Percentiles rank a stretch among this genome's conserved stretches.
These are phyloP conservation scores for Drosophila lini DNA, from an alignment of 1,140 invertebrate genomes.

Conservation along the genomic window DNA sequence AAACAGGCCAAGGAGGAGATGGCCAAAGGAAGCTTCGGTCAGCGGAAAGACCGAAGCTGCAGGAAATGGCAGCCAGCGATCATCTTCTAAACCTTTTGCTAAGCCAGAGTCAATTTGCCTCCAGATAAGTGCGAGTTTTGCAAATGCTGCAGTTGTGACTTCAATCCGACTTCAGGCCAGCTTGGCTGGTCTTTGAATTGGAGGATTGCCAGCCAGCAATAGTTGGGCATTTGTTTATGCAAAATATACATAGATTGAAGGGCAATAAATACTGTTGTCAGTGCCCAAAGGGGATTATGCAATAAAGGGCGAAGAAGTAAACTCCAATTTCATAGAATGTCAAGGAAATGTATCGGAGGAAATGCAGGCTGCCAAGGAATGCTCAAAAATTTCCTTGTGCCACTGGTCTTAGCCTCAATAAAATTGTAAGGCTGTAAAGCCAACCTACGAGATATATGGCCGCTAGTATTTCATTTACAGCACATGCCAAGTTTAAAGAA, in stretches of 20 bases:
- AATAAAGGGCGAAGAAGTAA: background rate
- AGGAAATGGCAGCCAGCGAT: slow-evolving; percentile 41
- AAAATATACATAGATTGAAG: slow-evolving; percentile 1
- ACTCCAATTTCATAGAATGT: background rate
- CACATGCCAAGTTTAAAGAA: slow-evolving; percentile 9
- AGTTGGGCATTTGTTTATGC: slow-evolving; percentile 12
- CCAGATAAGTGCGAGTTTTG: slow-evolving; percentile 18
- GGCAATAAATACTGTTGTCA: slow-evolving; percentile 1
- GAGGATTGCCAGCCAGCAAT: slow-evolving; percentile 8
- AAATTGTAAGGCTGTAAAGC: background rate
- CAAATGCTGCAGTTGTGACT: slow-evolving; percentile 24
- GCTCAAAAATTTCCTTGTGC: background rate
- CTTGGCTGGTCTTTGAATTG: background rate
- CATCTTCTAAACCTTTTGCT: slow-evolving; percentile 34
- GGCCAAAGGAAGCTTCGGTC: slow-evolving; percentile 29
- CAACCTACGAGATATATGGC: slow-evolving; percentile 2
- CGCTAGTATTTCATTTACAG: slow-evolving; percentile 3
- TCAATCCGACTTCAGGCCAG: slow-evolving; percentile 1
- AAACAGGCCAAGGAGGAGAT: slow-evolving; percentile 13
- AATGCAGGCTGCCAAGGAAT: background rate
- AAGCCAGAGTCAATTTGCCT: slow-evolving; percentile 34
- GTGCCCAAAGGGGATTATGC: background rate
- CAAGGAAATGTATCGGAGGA: background rate
- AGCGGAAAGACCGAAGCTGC: slow-evolving; percentile 36
- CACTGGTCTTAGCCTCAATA: slow-evolving; percentile 12